Base-by-base conservation (phyloP, 2,113 vertebrate species). In the Acrocephalus kingi region DNA sequence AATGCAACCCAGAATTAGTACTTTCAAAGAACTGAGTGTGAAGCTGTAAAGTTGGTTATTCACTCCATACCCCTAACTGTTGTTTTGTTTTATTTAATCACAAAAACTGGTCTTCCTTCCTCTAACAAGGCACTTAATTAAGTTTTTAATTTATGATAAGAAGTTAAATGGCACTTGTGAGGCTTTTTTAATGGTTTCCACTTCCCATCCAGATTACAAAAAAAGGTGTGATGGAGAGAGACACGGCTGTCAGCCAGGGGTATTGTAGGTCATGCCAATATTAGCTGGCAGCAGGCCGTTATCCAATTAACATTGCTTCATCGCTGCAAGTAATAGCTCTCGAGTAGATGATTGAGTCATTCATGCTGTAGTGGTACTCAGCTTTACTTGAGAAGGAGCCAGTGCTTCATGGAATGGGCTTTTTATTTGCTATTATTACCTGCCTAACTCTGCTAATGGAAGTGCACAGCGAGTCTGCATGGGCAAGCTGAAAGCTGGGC, bases 291-390 rank as follows among this genome's bases (percentile, higher is more conserved):
- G 85, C 81, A 78, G 84, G 98, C 97, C 89, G 95, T 96, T 97
- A 97, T 97, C 98, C 98, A 98, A 98, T 99, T 99, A 99, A 98
- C 98, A 97, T 98, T 97, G 98, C 98, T 98, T 98, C 98, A 91
- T 94, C 71, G 7, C 94, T 92, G 91, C 97, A 94, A 97, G 97
- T 97, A 98, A 97, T 98, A 98, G 96, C 97, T 97, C 98, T 97
- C 76, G 75, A 94, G 95, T 96, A 97, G 89, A 95, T 97, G 97
- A 98, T 97, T 98, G 98, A 98, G 96, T 97, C 97, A 97, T 97
- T 98, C 96, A 48, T 96, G 94, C 89, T 97, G 93, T 93, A 97
- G 95, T 97, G 94, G 96, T 96, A 84, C 96, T 97, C 96, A 91
- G 23, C 92, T 95, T 96, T 87, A 80, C 95, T 97, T 90, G 94